Base-by-base conservation (phyloP, 2,888 invertebrate genomes). In the Micropterix aruncella region DNA sequence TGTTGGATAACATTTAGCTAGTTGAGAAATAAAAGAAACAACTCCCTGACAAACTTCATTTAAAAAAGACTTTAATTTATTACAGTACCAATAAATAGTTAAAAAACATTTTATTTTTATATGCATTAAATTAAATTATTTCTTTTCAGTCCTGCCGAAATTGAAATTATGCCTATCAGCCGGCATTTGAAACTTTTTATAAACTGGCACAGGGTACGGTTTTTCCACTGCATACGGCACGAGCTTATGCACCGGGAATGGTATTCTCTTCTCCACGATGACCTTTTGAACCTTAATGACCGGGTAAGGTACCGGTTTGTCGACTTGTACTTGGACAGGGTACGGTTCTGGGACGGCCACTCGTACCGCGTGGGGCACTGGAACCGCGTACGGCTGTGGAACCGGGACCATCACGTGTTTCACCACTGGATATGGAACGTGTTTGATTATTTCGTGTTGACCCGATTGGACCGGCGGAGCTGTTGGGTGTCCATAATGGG, bases 281-380 rank as follows among this genome's bases (percentile, higher is more conserved):
- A 76, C 65, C 46, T 73, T 70, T 46, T 76, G 71, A 48, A 76
- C 74, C 56, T 73, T 75, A 53, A 75, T 74, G 9, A 77, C 75
- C 14, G 74, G 66, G 54, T 74, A 74, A 1, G 76, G 76, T 18
- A 76, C 75, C 19, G 73, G 74, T 51, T 66, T 75, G 54, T 76
- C 76, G 12, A 76, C 61, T 44, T 70, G 61, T 16, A 74, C 70
- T 3, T 73, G 70, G 5, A 27, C 27, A 7, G 27, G 27, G 12
- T 27, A 27, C 5, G 27, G 27, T 27, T 12, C 12, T 12, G 27
- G 27, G 7, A 27, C 27, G 27, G 27, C 27, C 12, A 27, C 27
- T 27, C 27, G 5, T 5, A 27, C 27, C 27, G 27, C 27, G 12
- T 27, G 27, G 27, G 27, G 27, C 27, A 27, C 27, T 7, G 27